Evolutionary conservation across 2,888 invertebrate species (phyloP).

Genomic region (Notocelia uddmanniana): DNA sequence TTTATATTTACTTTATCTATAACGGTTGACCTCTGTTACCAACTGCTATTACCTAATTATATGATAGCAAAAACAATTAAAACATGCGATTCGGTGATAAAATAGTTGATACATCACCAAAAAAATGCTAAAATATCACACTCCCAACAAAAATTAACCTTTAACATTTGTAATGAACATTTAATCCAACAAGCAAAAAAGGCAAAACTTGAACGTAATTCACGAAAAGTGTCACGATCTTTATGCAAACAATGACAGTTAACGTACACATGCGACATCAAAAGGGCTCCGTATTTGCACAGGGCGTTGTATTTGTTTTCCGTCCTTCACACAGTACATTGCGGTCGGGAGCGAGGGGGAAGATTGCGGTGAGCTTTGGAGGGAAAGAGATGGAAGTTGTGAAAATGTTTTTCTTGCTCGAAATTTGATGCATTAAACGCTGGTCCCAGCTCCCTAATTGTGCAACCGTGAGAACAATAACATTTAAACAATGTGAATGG

Average conservation of each 20-base stretch:
- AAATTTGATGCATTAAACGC: neutral
- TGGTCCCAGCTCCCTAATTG: slow-evolving; percentile 19
- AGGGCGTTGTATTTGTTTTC: slow-evolving; percentile 66
- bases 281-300: slow-evolving; percentile 68
- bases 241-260: slow-evolving; percentile 64
- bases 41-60: too few species aligned
- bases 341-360: slow-evolving; percentile 53
- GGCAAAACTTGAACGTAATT: slow-evolving; percentile 26
- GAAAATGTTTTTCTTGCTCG: slow-evolving; percentile 28
- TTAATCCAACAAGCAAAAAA: slow-evolving; percentile 22
- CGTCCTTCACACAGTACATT: slow-evolving; percentile 54
- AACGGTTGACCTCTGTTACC: too few species aligned
- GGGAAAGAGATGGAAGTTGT: slow-evolving; percentile 25
- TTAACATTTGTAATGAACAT: slow-evolving; percentile 6
- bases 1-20: too few species aligned
- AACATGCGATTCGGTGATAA: neutral
- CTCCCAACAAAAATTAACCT: neutral
- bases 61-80: neutral
- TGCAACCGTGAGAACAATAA: slow-evolving; percentile 26
- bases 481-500: slow-evolving; percentile 2
- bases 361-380: slow-evolving; percentile 46
- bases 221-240: slow-evolving; percentile 45
- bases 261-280: slow-evolving; percentile 59
- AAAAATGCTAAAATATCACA: neutral
- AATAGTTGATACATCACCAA: neutral